Base-by-base conservation (phyloP, 2,888 invertebrate genomes). In the Pristionchus mayeri region DNA sequence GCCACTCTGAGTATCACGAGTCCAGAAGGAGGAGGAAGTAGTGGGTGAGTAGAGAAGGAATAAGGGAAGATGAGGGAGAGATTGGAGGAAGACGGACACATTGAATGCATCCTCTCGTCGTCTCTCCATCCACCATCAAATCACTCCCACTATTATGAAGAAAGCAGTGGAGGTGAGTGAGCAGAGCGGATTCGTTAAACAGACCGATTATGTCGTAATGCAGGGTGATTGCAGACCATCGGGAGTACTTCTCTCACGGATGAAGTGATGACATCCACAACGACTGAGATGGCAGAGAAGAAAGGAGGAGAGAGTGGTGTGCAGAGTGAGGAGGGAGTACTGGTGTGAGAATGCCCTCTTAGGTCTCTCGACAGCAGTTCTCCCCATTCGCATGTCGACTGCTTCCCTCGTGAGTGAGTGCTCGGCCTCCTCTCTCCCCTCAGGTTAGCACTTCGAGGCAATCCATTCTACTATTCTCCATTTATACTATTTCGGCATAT, bases 401-500 rank as follows among this genome's bases (percentile, higher is more conserved):
- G 83, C 83, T 21, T 71, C 71, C 18, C 67, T 83, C 21, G 52
- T 71, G n/a, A 54, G 57, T 37, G 83, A 83, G 37, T 83, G 71
- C 34, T 83, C 83, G 18, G 83, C 52, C 24, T 83, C 83, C 24
- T 71, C 71, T 34, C 83, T 83, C 16, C 83, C 83, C 0, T 67
- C 67, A 2, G 81, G 44, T 48, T 16, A 40, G 75, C 7, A 63
- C 63, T 0, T n/a, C n/a, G n/a, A n/a, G n/a, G n/a, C n/a, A n/a
- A n/a, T n/a, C n/a, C n/a, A n/a, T n/a, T n/a, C n/a, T n/a, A n/a
- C n/a, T n/a, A n/a, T n/a, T n/a, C n/a, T n/a, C n/a, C n/a, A n/a
- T n/a, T n/a, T n/a, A n/a, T n/a, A n/a, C n/a, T n/a, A n/a, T n/a
- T n/a, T n/a, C n/a, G n/a, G n/a, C n/a, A n/a, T n/a, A n/a, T n/a